Base-by-base conservation (phyloP, 2,888 invertebrate genomes). In the Epirrhoe alternata region DNA sequence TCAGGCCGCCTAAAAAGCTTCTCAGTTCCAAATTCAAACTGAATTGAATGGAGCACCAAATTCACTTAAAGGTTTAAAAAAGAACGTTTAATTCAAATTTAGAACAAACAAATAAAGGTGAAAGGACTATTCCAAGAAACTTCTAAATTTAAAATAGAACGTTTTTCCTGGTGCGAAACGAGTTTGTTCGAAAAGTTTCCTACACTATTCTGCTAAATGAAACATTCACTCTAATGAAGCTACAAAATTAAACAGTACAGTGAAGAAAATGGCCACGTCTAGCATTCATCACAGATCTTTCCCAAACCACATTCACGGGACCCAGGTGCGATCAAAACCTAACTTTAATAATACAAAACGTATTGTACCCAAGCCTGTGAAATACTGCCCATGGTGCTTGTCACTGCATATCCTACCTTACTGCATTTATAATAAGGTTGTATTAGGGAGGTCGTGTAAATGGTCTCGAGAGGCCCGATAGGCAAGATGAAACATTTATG, bases 401-500 rank as follows among this genome's bases (percentile, higher is more conserved):
- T 56, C 61, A 64, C 58, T 57, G 57, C 57, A 64, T 45, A 50
- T 50, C 16, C 53, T 30, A 68, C 64, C 68, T 50, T 68, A 49
- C 64, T 64, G 61, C 64, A 57, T 64, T 68, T 14, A 52, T 57
- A 54, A 64, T 64, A 68, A 6, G 64, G 64, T 64, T n/a, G 59
- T 51, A 10, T 67, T 47, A 63, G 52, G 31, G 24, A 53, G 58
- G 64, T 53, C 52, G 33, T 7, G 45, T 52, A 55, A 69, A 64
- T 58, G 64, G 54, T 66, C 69, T 55, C 64, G 54, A 51, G 62
- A 56, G 56, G 62, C 62, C 38, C 30, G 58, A 60, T 57, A 38
- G 64, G 58, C 56, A 53, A 61, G 67, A 71, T 75, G 72, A 73
- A 75, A 75, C 74, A 73, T 75, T 75, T 72, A 75, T 73, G 69